Base-by-base conservation (phyloP, 2,888 invertebrate species). In the Colletes collaris region DNA sequence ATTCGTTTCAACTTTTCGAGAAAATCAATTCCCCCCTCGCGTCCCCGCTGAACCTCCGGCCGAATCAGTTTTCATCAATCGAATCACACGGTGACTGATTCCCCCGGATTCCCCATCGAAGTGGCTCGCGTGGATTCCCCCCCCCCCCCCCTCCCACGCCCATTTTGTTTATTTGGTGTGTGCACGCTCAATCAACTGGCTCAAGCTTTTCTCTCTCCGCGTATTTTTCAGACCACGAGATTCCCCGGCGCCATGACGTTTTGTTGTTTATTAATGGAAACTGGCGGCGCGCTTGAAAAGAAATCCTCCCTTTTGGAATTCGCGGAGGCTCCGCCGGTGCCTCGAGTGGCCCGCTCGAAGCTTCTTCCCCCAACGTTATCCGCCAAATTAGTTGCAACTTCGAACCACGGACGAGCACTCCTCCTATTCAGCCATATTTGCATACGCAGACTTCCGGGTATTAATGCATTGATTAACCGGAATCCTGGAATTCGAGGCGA, bases 181-280 rank as follows among this genome's bases (percentile, higher is more conserved):
- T 27, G 60, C 68, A 65, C 56, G 74, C 74, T 71, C 78, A 69
- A 82, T 78, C 78, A 69, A 63, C 56, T 35, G 46, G 19, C 44
- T n/a, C 3, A 2, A 27, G n/a, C 16, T 7, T 40, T 40, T 40
- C 40, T 27, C 50, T 13, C 19, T 50, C 56, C 49, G 58, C 75
- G 35, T 65, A 53, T 53, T 53, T 55, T 59, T 52, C 62, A 37
- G 35, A 27, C 35, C 53, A n/a, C 71, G 16, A n/a, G 44, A 19
- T 67, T 62, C 46, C n/a, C 46, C 16, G 49, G 52, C 50, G 6
- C 19, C 16, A 8, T 27, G 11, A 4, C 44, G 44, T 62, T 37
- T 58, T n/a, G n/a, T 76, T 63, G 56, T 62, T 71, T 76, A 65
- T 71, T 63, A 71, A 66, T 56, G 65, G 16, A 69, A 69, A 75